A percentile compares a stretch with the other conserved stretches of the same genome.
Evolutionary conservation across 2,113 vertebrate species (phyloP).

Genomic region (Mesocricetus auratus): DNA sequence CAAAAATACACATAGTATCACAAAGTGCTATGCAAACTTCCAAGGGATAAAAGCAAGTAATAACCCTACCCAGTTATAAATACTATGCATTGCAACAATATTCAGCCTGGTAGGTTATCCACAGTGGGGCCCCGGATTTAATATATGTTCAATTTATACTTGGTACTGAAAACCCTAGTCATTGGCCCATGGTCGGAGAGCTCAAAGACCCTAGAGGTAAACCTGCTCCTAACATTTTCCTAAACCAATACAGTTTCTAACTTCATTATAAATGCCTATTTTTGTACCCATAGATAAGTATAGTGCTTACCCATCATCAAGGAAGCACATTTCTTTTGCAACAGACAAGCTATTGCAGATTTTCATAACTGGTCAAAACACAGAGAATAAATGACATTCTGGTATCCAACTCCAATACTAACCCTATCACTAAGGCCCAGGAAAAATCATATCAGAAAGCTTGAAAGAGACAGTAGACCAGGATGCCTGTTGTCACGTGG

Average conservation of each 20-base stretch:
- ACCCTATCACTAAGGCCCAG: background rate
- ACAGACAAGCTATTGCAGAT: background rate
- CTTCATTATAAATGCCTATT: background rate
- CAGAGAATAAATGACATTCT: background rate
- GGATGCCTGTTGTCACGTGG: background rate
- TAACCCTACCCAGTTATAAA: background rate
- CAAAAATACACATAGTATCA: background rate
- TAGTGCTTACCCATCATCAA: background rate
- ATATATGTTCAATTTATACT: background rate
- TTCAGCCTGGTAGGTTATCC: background rate
- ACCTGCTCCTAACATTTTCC: background rate
- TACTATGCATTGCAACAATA: background rate
- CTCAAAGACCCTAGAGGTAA: background rate
- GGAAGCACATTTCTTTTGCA: background rate
- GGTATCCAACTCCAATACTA: background rate
- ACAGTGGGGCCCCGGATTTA: no score
- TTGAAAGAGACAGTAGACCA: background rate
- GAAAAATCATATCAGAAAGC: background rate
- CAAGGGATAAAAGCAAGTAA: background rate
- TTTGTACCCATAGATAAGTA: background rate
- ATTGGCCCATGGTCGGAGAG: background rate
- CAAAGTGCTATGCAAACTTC: background rate
- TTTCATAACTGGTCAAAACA: background rate
- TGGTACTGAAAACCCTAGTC: background rate
- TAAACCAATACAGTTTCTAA: background rate